Evolutionary conservation across 2,888 invertebrate genomes (phyloP).

Genomic region (Nemurella pictetii): DNA sequence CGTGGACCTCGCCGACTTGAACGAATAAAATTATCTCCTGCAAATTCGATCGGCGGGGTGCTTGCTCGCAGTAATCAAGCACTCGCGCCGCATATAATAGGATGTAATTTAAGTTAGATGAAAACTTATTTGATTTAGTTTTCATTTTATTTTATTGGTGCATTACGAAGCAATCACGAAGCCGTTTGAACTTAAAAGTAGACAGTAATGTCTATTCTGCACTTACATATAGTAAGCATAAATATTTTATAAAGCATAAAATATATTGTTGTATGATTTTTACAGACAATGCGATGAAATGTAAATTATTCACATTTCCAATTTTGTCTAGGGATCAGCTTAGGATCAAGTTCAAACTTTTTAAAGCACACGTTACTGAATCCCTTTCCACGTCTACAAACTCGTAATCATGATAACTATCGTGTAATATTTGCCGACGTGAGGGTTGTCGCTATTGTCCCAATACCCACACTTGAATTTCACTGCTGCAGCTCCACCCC

Average conservation of each 20-base stretch:
- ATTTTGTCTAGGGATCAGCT: no score
- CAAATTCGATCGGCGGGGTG: neutral
- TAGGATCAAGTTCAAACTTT: no score
- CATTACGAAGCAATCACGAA: no score
- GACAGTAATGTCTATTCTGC: no score
- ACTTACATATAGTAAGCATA: no score
- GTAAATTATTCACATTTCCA: no score
- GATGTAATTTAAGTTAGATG: neutral
- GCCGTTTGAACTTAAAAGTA: no score
- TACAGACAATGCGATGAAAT: no score
- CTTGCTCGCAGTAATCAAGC: neutral
- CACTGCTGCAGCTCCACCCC: neutral
- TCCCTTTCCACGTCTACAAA: neutral
- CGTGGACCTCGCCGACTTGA: neutral
- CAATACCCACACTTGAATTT: neutral
- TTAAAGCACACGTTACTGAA: no score
- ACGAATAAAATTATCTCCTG: neutral
- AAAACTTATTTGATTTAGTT: neutral
- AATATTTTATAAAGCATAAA: no score
- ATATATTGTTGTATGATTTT: no score
- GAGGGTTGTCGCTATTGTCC: slow-evolving; percentile 12
- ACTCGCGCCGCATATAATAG: neutral
- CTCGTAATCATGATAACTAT: slow-evolving; percentile 1
- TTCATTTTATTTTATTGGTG: neutral
- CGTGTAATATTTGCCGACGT: slow-evolving; percentile 12